These are phyloP conservation scores for Temnothorax nylanderi DNA, from an alignment of 1,140 invertebrate species.

Conservation along the genomic window DNA sequence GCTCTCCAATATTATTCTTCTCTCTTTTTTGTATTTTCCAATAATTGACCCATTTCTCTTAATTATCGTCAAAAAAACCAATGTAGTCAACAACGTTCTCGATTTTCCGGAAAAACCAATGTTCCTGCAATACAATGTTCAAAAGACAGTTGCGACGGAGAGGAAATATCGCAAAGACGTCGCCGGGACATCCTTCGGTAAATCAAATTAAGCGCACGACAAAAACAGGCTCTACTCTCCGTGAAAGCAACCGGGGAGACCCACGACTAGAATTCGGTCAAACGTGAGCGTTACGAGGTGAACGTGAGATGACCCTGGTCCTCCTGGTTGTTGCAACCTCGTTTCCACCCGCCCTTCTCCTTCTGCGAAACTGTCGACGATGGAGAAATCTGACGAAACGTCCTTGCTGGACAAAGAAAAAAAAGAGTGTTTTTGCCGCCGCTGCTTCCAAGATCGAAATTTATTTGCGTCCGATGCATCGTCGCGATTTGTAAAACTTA, in stretches of 20 bases:
- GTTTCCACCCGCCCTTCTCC: constrained; percentile 6
- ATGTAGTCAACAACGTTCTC: background rate
- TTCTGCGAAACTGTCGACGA: constrained; percentile 5
- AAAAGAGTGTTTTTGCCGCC: background rate
- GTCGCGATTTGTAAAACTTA: background rate
- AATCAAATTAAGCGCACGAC: constrained; percentile 32
- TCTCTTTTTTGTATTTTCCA: background rate
- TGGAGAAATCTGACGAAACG: constrained; percentile 42
- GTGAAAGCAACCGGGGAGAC: constrained; percentile 34
- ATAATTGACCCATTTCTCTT: background rate
- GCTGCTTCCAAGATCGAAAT: background rate
- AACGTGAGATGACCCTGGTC: constrained; percentile 47
- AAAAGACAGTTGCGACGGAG: background rate
- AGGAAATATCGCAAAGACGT: background rate
- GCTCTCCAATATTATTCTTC: background rate
- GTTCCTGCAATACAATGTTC: background rate
- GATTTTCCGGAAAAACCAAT: background rate
- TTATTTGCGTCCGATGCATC: background rate
- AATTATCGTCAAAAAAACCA: background rate
- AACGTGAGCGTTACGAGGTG: constrained; percentile 37
- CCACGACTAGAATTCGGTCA: constrained; percentile 52
- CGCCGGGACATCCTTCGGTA: background rate
- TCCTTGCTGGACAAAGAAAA: background rate
- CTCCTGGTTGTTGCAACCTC: constrained; percentile 36
- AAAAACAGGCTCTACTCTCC: constrained; percentile 19